phyloP scores from a whole-genome alignment of 2,113 vertebrate genomes.

The Tursiops truncatus region DNA sequence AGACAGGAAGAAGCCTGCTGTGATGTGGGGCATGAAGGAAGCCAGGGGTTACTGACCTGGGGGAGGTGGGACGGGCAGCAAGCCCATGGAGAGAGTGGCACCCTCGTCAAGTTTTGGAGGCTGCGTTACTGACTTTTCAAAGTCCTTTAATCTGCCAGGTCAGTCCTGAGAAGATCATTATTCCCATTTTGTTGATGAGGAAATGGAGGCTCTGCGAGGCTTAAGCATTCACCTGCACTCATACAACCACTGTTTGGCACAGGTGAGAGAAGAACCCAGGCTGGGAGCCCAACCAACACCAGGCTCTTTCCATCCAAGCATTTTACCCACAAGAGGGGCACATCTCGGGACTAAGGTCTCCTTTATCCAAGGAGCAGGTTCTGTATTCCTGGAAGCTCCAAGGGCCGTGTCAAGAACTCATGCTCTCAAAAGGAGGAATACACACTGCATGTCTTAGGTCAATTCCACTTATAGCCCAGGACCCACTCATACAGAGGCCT shows the following conservation, averaged over 20 bases:
- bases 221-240: no score
- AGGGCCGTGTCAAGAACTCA: fast-evolving
- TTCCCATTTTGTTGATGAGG: neutral
- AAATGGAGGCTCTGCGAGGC: neutral
- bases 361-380: neutral
- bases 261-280: neutral
- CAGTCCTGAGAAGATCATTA: neutral
- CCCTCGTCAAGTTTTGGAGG: neutral
- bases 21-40: fast-evolving
- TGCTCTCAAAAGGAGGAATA: neutral
- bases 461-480: neutral
- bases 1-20: neutral
- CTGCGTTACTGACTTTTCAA: neutral
- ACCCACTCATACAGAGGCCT: neutral
- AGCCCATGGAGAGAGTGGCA: fast-evolving
- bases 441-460: neutral
- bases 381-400: neutral
- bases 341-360: neutral
- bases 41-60: neutral
- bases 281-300: neutral
- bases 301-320: neutral
- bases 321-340: neutral
- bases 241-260: no score
- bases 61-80: neutral
- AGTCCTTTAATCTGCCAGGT: neutral